phyloP scores from a whole-genome alignment of 2,113 vertebrate species.

The Rhipidura dahli region DNA sequence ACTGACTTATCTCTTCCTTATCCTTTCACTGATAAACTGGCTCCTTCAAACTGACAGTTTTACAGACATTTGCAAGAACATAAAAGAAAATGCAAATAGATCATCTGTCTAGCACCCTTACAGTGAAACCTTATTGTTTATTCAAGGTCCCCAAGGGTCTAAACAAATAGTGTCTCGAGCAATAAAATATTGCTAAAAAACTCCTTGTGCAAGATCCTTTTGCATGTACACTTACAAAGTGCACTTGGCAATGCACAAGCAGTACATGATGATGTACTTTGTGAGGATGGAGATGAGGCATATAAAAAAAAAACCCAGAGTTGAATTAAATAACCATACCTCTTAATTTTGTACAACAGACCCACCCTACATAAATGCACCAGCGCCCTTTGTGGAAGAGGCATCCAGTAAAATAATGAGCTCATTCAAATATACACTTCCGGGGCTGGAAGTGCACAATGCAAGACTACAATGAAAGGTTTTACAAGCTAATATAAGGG shows the following conservation, averaged over 20 bases:
- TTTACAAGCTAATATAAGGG: conserved; percentile 31
- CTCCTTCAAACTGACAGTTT: conserved; percentile 78
- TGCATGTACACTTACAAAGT: not conserved
- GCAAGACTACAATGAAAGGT: not conserved
- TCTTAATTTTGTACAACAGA: not conserved
- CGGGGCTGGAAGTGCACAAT: not conserved
- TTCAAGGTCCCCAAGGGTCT: conserved; percentile 64
- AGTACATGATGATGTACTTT: not conserved
- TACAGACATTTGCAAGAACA: conserved; percentile 79
- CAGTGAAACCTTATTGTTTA: conserved; percentile 71
- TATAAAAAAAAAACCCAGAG: not conserved
- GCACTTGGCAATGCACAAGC: not conserved
- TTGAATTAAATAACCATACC: not conserved
- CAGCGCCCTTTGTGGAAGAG: not conserved
- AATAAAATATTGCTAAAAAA: conserved; percentile 68
- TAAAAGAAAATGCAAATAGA: conserved; percentile 81
- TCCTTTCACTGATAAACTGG: conserved; percentile 82
- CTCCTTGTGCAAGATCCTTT: not conserved
- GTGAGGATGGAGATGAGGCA: not conserved
- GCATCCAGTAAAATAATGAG: not conserved
- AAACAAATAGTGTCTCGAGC: conserved; percentile 66
- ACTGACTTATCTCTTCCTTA: conserved; percentile 86
- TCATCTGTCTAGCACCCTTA: conserved; percentile 73
- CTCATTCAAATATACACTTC: not conserved
- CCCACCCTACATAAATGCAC: not conserved